Percentiles rank a stretch among this genome's conserved stretches.
phyloP scores from a whole-genome alignment of 2,113 vertebrate genomes.

The Microcebus jonahi region DNA sequence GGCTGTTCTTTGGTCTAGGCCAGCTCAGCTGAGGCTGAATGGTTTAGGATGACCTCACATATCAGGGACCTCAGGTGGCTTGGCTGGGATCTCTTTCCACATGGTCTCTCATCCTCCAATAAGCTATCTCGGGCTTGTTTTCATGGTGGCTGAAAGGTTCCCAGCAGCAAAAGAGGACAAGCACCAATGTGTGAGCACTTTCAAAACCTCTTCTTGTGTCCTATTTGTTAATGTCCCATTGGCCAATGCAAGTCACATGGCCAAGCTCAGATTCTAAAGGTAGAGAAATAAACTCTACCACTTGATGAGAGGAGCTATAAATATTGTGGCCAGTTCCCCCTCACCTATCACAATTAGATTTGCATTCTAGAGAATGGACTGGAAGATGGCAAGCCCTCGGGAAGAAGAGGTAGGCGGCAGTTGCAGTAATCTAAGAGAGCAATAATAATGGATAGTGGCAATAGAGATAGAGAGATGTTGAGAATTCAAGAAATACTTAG shows the following conservation, averaged over 20 bases:
- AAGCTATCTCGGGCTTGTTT: background rate
- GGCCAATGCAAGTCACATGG: background rate
- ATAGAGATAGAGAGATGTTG: background rate
- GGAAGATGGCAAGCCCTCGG: background rate
- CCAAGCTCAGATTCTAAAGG: constrained; percentile 18
- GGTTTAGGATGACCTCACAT: background rate
- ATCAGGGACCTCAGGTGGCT: background rate
- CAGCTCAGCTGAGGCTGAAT: background rate
- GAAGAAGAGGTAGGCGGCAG: background rate
- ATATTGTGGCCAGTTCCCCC: background rate
- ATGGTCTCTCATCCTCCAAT: background rate
- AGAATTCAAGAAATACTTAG: constrained; percentile 42
- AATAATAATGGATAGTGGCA: background rate
- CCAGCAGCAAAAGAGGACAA: constrained; percentile 8
- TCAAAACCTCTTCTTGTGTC: background rate
- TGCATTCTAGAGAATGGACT: constrained; percentile 30
- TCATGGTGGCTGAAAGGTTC: background rate
- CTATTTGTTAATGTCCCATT: background rate
- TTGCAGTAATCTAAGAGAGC: background rate
- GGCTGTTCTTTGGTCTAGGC: background rate
- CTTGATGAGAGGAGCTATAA: background rate
- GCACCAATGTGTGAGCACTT: background rate
- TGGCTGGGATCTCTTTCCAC: background rate
- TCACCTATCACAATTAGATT: background rate
- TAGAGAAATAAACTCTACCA: constrained; percentile 3